Conservation (phyloP, 2,797 vertebrate genomes). For the Brachymystax lenok region DNA sequence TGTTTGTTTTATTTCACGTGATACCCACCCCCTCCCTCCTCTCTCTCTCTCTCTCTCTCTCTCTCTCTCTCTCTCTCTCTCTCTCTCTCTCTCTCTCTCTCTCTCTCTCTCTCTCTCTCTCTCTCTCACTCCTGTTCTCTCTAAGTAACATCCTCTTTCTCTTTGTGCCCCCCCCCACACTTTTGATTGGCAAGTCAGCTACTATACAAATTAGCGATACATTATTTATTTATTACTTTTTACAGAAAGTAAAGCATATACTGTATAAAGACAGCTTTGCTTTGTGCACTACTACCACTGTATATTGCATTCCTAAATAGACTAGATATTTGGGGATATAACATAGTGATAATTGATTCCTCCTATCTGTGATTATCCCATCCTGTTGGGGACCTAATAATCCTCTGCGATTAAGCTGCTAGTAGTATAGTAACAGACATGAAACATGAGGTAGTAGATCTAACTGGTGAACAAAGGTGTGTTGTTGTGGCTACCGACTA, state of each 20-base stretch:
- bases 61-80: conserved; percentile 6
- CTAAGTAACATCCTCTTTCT: conserved; percentile 3
- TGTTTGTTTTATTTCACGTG: conserved; percentile 68
- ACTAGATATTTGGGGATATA: neutral
- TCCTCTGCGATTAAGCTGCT: conserved; percentile 39
- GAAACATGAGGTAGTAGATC: conserved; percentile 35
- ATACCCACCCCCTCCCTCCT: neutral
- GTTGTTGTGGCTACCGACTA: conserved; percentile 56
- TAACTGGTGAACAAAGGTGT: conserved; percentile 74
- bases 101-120: conserved; percentile 6
- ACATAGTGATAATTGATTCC: neutral
- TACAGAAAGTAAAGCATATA: neutral
- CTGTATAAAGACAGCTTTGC: neutral
- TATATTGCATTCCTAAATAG: neutral
- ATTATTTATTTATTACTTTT: neutral
- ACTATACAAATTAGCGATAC: neutral
- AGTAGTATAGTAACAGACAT: conserved; percentile 24
- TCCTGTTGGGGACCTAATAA: conserved; percentile 19
- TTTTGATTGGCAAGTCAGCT: conserved; percentile 4
- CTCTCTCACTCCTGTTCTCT: conserved; percentile 1
- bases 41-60: conserved; percentile 5
- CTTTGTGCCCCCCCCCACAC: neutral
- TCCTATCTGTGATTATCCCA: neutral
- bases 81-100: conserved; percentile 7
- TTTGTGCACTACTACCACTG: neutral